A percentile compares a stretch with the other conserved stretches of the same genome.
phyloP scores from a whole-genome alignment of 2,888 invertebrate species.

The Carabus problematicus region DNA sequence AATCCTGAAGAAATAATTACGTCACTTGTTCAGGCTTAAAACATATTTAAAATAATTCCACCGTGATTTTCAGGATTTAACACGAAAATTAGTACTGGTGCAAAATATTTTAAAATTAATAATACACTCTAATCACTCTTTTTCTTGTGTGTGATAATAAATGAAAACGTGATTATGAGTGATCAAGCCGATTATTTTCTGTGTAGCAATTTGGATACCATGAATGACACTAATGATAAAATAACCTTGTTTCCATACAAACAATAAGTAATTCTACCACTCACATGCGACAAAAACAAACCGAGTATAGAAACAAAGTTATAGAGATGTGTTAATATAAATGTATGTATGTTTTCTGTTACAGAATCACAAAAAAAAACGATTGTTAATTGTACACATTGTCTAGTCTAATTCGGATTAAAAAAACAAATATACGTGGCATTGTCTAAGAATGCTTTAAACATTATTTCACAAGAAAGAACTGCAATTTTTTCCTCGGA shows the following conservation, averaged over 20 bases:
- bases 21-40: not conserved
- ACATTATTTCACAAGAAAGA: not conserved
- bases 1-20: not conserved
- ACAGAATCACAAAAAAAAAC: conserved; percentile 16
- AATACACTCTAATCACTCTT: not conserved
- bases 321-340: not conserved
- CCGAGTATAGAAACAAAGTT: conserved; percentile 3
- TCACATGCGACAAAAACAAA: conserved; percentile 1
- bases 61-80: not conserved
- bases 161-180: not conserved
- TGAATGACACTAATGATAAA: conserved; percentile 4
- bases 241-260: conserved; percentile 5
- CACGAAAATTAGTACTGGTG: not conserved
- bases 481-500: not conserved
- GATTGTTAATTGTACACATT: conserved; percentile 27
- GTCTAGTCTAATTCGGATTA: conserved; percentile 11
- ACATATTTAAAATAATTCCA: no score
- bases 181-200: not conserved
- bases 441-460: conserved; percentile 1
- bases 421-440: no score
- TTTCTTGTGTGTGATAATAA: not conserved
- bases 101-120: conserved; percentile 1
- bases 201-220: not conserved
- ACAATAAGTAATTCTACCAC: conserved; percentile 13
- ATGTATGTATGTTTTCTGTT: conserved; percentile 9